Base-by-base conservation (phyloP, 2,797 vertebrate species). In the Falco columbarius region DNA sequence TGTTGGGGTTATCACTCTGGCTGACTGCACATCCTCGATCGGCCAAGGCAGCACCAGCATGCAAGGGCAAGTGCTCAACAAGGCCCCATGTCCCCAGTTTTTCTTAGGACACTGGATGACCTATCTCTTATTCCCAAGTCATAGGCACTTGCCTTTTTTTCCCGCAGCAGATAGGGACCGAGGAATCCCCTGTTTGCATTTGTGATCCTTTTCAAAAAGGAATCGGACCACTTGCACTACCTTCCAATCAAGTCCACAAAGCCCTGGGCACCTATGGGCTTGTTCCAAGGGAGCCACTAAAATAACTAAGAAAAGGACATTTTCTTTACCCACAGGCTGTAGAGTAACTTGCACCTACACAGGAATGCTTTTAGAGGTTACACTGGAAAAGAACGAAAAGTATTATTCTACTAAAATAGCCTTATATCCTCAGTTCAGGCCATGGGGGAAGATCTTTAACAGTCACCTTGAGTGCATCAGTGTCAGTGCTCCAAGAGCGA, bases 401-500 rank as follows among this genome's bases (percentile, higher is more conserved):
- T 11, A 22, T 36, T 34, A 12, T n/a, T 73, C 54, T 44, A 2
- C 22, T 38, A 30, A 16, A 38, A 47, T 3, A 23, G 21, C 14
- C 56, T 71, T 56, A 10, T 2, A 7, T 9, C 42, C 68, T 46
- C 63, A 12, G 55, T 20, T 61, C 21, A 66, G 44, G 56, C 44
- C 40, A 2, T 2, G 8, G 36, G 21, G 30, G 21, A 55, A 54
- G 26, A 44, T 27, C 29, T 73, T 42, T 5, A 26, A 26, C 42
- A 30, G 24, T 6, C 34, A 23, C 30, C 16, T 14, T 0, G 3
- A 30, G 19, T 7, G 51, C 24, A 29, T 52, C 65, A 20, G 34
- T 3, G 17, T 6, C 66, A 70, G 21, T 3, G 4, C 40, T 7
- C 47, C 0, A 0, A 55, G 65, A 44, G 29, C 1, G 0, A 95